Evolutionary conservation across 2,113 vertebrate genomes (phyloP).

Genomic region (Cebidichthys violaceus): DNA sequence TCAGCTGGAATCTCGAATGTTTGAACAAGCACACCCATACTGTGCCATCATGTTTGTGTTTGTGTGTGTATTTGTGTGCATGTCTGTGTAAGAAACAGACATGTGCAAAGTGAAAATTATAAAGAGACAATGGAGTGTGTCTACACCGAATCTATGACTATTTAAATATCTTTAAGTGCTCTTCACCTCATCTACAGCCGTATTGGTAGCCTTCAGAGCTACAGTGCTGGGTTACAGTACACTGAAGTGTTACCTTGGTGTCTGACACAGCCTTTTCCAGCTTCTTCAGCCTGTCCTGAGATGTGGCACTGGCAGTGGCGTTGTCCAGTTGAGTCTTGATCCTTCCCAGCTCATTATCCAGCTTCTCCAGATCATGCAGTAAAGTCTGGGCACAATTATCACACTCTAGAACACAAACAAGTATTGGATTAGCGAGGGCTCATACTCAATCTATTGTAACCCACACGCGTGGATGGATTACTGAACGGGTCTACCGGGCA

Average conservation of each 20-base stretch:
- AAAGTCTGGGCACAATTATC: constrained; percentile 93
- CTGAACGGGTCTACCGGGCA: background rate
- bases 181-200: background rate
- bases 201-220: background rate
- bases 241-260: constrained; percentile 85
- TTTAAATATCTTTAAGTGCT: background rate
- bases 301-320: constrained; percentile 71
- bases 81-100: background rate
- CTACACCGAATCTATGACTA: background rate
- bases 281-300: constrained; percentile 84
- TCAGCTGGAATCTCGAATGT: constrained; percentile 55
- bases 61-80: constrained; percentile 5
- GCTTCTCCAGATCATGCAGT: constrained; percentile 86
- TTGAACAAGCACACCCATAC: constrained; percentile 45
- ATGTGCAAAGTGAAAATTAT: constrained; percentile 10
- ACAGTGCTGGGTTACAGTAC: background rate
- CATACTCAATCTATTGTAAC: background rate
- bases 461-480: background rate
- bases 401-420: constrained; percentile 85
- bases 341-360: constrained; percentile 82
- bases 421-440: background rate
- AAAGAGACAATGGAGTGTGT: background rate
- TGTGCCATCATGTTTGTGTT: background rate
- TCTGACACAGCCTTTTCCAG: constrained; percentile 86
- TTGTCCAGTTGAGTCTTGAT: constrained; percentile 87